A percentile compares a stretch with the other conserved stretches of the same genome.
phyloP scores from a whole-genome alignment of 2,113 vertebrate genomes.

The Pholis gunnellus region DNA sequence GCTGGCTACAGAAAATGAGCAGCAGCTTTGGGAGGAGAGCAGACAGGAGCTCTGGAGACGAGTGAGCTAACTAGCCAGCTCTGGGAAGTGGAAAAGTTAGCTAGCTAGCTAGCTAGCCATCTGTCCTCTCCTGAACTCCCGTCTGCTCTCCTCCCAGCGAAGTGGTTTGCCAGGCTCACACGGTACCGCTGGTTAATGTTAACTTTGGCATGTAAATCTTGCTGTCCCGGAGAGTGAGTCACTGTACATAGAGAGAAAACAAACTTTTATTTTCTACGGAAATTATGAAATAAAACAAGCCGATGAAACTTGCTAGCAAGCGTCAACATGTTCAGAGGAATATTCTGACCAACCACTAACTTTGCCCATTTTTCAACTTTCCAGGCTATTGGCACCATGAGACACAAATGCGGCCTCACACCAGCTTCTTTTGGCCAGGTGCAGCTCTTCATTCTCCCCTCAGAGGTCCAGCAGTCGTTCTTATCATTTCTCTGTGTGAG shows the following conservation, averaged over 20 bases:
- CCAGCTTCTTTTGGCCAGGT: not conserved
- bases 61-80: not conserved
- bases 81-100: too few species aligned
- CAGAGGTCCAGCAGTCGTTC: not conserved
- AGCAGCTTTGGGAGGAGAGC: not conserved
- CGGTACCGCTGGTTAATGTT: not conserved
- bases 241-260: too few species aligned
- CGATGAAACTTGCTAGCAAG: not conserved
- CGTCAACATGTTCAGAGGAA: not conserved
- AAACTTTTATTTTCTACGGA: not conserved
- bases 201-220: too few species aligned
- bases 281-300: not conserved
- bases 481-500: not conserved
- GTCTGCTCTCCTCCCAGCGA: too few species aligned
- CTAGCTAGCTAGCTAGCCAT: not conserved
- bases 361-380: not conserved
- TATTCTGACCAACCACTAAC: not conserved
- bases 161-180: not conserved
- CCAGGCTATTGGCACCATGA: not conserved
- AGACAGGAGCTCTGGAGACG: not conserved
- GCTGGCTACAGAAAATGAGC: not conserved
- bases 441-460: not conserved
- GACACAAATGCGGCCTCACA: not conserved
- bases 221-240: not conserved
- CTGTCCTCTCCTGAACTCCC: not conserved